Conservation (phyloP, 2,888 invertebrate species). For the Platycnemis pennipes region DNA sequence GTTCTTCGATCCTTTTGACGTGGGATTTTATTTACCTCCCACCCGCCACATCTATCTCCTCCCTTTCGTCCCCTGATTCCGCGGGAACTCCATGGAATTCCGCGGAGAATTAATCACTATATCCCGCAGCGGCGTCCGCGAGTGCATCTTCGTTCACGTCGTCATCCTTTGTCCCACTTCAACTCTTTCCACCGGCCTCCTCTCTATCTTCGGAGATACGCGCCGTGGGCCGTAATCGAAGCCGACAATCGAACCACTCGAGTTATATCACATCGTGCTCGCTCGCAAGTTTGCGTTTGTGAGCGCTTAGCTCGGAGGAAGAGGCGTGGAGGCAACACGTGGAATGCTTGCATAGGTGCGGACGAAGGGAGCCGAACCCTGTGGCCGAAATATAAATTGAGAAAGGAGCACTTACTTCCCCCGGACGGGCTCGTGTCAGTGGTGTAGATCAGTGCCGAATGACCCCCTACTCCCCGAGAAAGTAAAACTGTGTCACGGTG, state of each 20-base stretch:
- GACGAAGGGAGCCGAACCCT: too few relatives aligned
- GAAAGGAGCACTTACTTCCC: background rate
- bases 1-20: background rate
- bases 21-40: background rate
- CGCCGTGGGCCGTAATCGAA: background rate
- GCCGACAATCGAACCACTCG: background rate
- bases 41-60: background rate
- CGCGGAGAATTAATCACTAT: background rate
- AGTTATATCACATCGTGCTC: background rate
- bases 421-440: background rate
- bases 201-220: background rate
- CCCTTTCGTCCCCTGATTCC: background rate
- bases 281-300: too few relatives aligned
- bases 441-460: background rate
- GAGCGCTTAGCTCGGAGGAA: background rate
- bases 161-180: background rate
- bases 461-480: background rate
- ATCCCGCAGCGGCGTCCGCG: background rate
- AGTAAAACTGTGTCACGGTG: background rate
- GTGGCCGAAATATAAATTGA: background rate
- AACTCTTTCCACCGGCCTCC: background rate
- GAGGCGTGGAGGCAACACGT: background rate
- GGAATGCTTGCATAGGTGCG: background rate
- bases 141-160: background rate
- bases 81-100: background rate